phyloP scores from a whole-genome alignment of 1,140 invertebrate species.

The Araneus ventricosus region DNA sequence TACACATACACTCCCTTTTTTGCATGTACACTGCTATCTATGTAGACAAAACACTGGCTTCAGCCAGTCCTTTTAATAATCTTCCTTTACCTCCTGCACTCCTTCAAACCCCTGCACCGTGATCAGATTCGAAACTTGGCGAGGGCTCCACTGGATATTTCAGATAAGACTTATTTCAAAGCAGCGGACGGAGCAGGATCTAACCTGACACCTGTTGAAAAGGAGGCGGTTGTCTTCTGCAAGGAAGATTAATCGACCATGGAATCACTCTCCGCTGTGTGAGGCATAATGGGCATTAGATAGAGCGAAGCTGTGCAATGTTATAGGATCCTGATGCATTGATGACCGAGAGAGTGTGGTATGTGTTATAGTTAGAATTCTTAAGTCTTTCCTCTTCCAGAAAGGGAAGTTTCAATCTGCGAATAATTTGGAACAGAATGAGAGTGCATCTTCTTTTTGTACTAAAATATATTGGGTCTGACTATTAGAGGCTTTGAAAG shows the following conservation, averaged over 20 bases:
- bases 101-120: not conserved
- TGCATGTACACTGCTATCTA: too few relatives aligned
- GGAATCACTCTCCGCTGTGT: not conserved
- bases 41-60: not conserved
- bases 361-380: not conserved
- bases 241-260: not conserved
- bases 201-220: constrained; percentile 25
- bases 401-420: not conserved
- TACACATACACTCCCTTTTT: too few relatives aligned
- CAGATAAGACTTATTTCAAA: constrained; percentile 3
- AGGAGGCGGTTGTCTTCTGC: not conserved
- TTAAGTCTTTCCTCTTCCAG: not conserved
- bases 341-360: not conserved
- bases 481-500: too few relatives aligned
- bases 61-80: not conserved
- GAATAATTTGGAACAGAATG: too few relatives aligned
- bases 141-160: not conserved
- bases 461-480: too few relatives aligned
- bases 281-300: not conserved
- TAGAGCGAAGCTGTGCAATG: not conserved
- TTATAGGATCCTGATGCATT: constrained; percentile 7
- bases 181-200: not conserved
- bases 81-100: not conserved
- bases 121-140: not conserved
- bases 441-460: too few relatives aligned